Evolutionary conservation across 2,113 vertebrate species (phyloP).

Genomic region (Takifugu bimaculatus): DNA sequence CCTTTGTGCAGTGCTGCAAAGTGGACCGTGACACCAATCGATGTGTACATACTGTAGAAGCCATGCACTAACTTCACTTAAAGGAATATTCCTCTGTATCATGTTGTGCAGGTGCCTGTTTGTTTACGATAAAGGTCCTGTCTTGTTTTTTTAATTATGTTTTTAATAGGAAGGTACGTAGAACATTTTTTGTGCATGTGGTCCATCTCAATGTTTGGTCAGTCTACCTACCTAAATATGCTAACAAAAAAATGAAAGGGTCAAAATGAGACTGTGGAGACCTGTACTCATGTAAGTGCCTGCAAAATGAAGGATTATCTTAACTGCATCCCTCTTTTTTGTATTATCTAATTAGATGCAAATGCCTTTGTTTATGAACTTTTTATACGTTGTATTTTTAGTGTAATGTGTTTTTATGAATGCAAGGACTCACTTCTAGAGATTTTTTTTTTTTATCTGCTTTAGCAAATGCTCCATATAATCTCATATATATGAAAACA

Average conservation of each 20-base stretch:
- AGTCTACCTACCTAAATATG: slow-evolving; percentile 42
- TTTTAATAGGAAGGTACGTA: slow-evolving; percentile 70
- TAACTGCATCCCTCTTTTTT: slow-evolving; percentile 59
- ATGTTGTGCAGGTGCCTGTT: slow-evolving; percentile 70
- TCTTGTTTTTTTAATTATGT: slow-evolving; percentile 46
- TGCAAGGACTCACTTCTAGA: slow-evolving; percentile 64
- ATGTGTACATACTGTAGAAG: slow-evolving; percentile 73
- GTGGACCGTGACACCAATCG: slow-evolving; percentile 40
- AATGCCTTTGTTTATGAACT: slow-evolving; percentile 68
- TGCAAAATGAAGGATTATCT: slow-evolving; percentile 90
- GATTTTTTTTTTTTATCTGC: slow-evolving; percentile 59
- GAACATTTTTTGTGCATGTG: slow-evolving; percentile 35
- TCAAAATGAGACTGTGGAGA: slow-evolving; percentile 52
- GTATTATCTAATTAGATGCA: slow-evolving; percentile 69
- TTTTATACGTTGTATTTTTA: slow-evolving; percentile 63
- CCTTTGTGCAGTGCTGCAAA: slow-evolving; percentile 44
- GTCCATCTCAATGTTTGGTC: slow-evolving; percentile 50
- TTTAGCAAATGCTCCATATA: slow-evolving; percentile 73
- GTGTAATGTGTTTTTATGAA: slow-evolving; percentile 62
- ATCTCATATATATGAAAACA: slow-evolving; percentile 73
- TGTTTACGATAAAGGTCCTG: slow-evolving; percentile 77
- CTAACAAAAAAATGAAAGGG: slow-evolving; percentile 38
- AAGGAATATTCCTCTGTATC: slow-evolving; percentile 56
- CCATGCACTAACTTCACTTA: slow-evolving; percentile 76
- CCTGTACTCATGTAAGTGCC: slow-evolving; percentile 83